Percentiles rank a stretch among this genome's conserved stretches.
Evolutionary conservation across 2,888 invertebrate genomes (phyloP).

Genomic region (Operophtera brumata): DNA sequence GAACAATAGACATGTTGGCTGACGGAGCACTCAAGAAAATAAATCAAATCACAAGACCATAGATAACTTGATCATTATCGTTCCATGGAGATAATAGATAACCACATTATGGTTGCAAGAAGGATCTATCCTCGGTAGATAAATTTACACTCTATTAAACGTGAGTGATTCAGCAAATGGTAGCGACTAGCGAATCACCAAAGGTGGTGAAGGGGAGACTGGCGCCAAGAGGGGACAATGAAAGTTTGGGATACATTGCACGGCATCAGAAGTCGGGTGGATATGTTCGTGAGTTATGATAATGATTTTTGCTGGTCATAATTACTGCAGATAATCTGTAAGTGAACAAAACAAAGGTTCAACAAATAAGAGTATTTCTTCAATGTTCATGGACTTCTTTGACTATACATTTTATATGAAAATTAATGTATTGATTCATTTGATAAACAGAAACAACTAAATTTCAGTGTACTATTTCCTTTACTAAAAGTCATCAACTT

Average conservation of each 20-base stretch:
- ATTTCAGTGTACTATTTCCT: too few species aligned
- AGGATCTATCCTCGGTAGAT: conserved; percentile 37
- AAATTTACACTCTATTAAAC: conserved; percentile 67
- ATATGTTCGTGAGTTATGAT: conserved; percentile 1
- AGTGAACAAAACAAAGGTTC: too few species aligned
- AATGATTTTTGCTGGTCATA: background rate
- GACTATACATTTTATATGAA: too few species aligned
- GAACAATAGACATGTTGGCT: too few species aligned
- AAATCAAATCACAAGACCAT: conserved; percentile 2
- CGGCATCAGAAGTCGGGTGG: conserved; percentile 6
- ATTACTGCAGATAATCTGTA: too few species aligned
- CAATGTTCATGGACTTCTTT: too few species aligned
- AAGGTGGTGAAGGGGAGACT: conserved; percentile 34
- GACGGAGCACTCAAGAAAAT: too few species aligned
- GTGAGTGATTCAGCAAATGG: conserved; percentile 63
- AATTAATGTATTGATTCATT: too few species aligned
- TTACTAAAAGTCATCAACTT: too few species aligned
- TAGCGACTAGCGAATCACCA: conserved; percentile 35
- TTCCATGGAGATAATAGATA: conserved; percentile 6
- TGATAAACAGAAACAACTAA: too few species aligned
- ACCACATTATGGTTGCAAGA: conserved; percentile 13
- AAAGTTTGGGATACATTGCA: conserved; percentile 7
- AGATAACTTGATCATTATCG: conserved; percentile 6
- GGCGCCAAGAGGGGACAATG: conserved; percentile 30
- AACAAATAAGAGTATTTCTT: too few species aligned